Conservation (phyloP, 2,797 vertebrate species). For the Hipposideros larvatus region DNA sequence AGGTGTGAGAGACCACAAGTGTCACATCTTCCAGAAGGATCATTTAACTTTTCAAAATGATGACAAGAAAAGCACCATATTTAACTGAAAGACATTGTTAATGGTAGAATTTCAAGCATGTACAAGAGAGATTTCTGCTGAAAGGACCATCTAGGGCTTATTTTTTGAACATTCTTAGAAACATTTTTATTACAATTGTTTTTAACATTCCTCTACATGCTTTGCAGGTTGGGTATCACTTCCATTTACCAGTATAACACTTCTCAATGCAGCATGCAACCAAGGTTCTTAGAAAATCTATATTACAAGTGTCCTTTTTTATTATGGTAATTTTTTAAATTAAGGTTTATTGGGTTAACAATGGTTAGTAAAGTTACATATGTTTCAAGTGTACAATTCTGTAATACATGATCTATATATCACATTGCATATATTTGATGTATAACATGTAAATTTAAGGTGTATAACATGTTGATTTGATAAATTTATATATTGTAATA, state of each 20-base stretch:
- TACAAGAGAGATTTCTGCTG: background rate
- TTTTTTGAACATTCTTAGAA: background rate
- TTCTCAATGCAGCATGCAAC: background rate
- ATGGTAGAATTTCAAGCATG: background rate
- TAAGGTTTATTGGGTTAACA: no score
- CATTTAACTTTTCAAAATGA: constrained; percentile 10
- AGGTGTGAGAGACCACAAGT: background rate
- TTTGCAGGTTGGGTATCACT: background rate
- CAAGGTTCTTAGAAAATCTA: background rate
- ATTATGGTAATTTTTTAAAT: background rate
- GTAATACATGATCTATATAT: no score
- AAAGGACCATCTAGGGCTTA: background rate
- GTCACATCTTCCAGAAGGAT: background rate
- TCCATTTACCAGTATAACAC: background rate
- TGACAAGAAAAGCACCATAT: background rate
- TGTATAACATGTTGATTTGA: background rate
- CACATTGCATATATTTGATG: background rate
- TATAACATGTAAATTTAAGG: background rate
- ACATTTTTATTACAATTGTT: background rate
- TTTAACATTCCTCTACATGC: background rate
- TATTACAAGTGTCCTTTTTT: background rate
- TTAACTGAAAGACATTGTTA: background rate
- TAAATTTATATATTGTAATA: background rate
- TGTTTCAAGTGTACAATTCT: no score
- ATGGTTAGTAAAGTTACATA: no score